These are phyloP conservation scores for Cataglyphis cursor DNA, from an alignment of 2,888 invertebrate genomes.

Conservation along the genomic window DNA sequence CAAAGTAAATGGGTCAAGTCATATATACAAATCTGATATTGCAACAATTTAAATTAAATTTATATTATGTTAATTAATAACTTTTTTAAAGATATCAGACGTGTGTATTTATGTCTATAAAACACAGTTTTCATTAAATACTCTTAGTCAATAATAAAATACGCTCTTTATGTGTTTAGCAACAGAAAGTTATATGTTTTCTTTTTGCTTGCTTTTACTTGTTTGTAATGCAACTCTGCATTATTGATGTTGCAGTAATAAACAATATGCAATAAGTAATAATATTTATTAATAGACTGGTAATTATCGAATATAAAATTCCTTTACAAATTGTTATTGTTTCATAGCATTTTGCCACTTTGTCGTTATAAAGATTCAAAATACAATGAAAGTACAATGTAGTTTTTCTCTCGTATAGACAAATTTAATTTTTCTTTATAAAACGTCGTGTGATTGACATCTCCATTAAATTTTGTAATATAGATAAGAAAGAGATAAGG, in stretches of 20 bases:
- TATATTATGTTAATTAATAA: neutral
- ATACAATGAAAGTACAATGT: conserved; percentile 17
- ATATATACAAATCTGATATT: neutral
- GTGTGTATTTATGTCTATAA: neutral
- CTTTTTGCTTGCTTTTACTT: neutral
- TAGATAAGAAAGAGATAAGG: neutral
- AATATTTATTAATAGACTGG: conserved; percentile 34
- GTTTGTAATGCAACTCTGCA: neutral
- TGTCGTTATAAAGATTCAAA: neutral
- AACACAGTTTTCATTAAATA: neutral
- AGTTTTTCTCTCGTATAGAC: conserved; percentile 1
- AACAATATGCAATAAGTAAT: conserved; percentile 15
- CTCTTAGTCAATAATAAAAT: neutral
- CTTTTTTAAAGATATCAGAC: neutral
- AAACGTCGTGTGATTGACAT: conserved; percentile 4
- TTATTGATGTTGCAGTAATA: neutral
- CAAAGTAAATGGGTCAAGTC: neutral
- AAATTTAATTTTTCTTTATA: conserved; percentile 31
- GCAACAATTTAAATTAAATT: neutral
- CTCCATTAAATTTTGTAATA: conserved; percentile 9
- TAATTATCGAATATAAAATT: conserved; percentile 24
- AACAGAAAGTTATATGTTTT: neutral
- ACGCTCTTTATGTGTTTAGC: neutral
- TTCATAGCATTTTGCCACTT: conserved; percentile 20
- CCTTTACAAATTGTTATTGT: conserved; percentile 22